phyloP scores from a whole-genome alignment of 2,113 vertebrate species.

The Saguinus midas region DNA sequence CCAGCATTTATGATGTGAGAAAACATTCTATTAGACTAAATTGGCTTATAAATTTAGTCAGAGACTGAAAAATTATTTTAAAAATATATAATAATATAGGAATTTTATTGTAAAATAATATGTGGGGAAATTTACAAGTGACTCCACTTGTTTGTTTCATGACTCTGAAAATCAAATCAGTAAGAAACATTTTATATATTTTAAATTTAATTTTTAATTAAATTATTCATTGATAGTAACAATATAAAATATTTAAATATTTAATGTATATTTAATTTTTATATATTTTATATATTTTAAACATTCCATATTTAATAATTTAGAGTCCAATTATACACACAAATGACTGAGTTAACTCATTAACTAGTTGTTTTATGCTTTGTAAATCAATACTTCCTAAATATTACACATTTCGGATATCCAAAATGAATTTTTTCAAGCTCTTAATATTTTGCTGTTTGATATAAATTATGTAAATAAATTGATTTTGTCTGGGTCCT shows the following conservation, averaged over 20 bases:
- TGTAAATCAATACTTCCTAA: background rate
- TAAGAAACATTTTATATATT: background rate
- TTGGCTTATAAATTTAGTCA: background rate
- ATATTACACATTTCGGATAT: background rate
- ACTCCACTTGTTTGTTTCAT: background rate
- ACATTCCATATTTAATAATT: background rate
- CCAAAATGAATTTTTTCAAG: background rate
- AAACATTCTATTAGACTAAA: background rate
- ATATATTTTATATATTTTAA: too few relatives aligned
- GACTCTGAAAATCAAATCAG: background rate
- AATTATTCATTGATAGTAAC: too few relatives aligned
- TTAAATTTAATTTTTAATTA: too few relatives aligned
- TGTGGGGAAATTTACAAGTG: background rate
- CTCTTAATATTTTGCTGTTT: background rate
- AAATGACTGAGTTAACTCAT: background rate
- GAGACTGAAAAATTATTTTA: background rate
- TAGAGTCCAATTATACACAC: background rate
- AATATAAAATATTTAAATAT: too few relatives aligned
- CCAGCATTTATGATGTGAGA: background rate
- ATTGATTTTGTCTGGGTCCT: background rate
- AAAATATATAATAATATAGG: background rate
- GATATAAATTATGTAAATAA: background rate
- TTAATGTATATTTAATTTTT: too few relatives aligned
- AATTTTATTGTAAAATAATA: background rate
- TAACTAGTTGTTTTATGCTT: background rate